A percentile compares a stretch with the other conserved stretches of the same genome.
Conservation (phyloP, 2,113 vertebrate species). For the Saimiri boliviensis region DNA sequence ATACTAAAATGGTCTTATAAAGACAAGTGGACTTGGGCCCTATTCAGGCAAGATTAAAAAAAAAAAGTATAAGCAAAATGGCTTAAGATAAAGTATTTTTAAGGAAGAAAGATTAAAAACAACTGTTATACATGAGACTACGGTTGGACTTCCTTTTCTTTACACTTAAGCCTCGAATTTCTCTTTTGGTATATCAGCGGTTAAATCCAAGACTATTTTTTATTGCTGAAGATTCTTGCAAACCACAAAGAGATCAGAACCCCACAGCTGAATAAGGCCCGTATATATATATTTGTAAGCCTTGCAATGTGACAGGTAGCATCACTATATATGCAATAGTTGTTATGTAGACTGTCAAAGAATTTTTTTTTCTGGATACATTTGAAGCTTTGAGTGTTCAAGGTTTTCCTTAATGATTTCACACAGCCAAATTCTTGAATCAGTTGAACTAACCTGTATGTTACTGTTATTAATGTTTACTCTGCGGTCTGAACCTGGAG, state of each 20-base stretch:
- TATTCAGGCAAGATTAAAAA: constrained; percentile 86
- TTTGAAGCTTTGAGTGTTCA: constrained; percentile 92
- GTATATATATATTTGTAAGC: constrained; percentile 92
- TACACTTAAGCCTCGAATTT: constrained; percentile 84
- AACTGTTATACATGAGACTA: constrained; percentile 80
- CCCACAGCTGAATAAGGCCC: constrained; percentile 88
- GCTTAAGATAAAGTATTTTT: constrained; percentile 80
- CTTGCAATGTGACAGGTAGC: constrained; percentile 91
- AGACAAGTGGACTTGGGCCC: constrained; percentile 91
- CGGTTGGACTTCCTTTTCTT: constrained; percentile 84
- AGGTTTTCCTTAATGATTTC: constrained; percentile 93
- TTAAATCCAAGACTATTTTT: constrained; percentile 87
- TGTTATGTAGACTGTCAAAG: constrained; percentile 93
- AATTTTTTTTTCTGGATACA: constrained; percentile 90
- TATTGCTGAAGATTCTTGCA: constrained; percentile 86
- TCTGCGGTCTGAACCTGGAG: constrained; percentile 97
- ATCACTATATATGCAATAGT: constrained; percentile 98
- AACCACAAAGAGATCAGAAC: constrained; percentile 81
- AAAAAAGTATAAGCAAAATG: constrained; percentile 76
- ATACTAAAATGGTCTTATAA: constrained; percentile 95
- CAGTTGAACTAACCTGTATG: constrained; percentile 97
- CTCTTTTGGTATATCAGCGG: constrained; percentile 86
- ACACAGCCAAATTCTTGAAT: constrained; percentile 91
- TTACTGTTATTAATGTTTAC: constrained; percentile 99
- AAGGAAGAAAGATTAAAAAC: constrained; percentile 80